These are phyloP conservation scores for Sylvia borin DNA, from an alignment of 2,797 vertebrate species.

Conservation along the genomic window DNA sequence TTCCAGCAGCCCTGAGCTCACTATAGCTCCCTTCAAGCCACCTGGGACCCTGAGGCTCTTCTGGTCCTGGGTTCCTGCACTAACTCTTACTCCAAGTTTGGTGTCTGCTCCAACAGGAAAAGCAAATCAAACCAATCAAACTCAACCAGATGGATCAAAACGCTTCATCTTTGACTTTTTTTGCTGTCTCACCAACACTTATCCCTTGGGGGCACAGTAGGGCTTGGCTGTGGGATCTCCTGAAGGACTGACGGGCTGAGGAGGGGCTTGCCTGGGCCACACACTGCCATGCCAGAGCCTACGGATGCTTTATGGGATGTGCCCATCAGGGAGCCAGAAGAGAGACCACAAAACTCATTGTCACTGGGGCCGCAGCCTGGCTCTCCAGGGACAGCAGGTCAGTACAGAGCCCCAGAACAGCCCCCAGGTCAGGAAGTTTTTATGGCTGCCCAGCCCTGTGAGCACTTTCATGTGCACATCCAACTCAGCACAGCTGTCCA, in stretches of 20 bases:
- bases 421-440: not conserved
- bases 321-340: not conserved
- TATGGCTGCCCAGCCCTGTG: conserved; percentile 7
- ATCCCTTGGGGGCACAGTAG: not conserved
- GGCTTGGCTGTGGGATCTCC: not conserved
- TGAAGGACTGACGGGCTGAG: not conserved
- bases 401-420: not conserved
- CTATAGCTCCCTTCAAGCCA: not conserved
- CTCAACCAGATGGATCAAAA: not conserved
- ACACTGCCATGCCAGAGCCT: not conserved
- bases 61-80: not conserved
- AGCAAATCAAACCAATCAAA: not conserved
- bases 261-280: not conserved
- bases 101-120: not conserved
- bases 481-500: not conserved
- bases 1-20: not conserved
- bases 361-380: not conserved
- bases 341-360: not conserved
- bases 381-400: not conserved
- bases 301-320: not conserved
- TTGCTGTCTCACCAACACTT: not conserved
- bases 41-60: not conserved
- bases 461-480: conserved; percentile 19
- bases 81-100: not conserved
- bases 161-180: not conserved